Base-by-base conservation (phyloP, 1,140 invertebrate species). In the Drosophila trapezifrons region DNA sequence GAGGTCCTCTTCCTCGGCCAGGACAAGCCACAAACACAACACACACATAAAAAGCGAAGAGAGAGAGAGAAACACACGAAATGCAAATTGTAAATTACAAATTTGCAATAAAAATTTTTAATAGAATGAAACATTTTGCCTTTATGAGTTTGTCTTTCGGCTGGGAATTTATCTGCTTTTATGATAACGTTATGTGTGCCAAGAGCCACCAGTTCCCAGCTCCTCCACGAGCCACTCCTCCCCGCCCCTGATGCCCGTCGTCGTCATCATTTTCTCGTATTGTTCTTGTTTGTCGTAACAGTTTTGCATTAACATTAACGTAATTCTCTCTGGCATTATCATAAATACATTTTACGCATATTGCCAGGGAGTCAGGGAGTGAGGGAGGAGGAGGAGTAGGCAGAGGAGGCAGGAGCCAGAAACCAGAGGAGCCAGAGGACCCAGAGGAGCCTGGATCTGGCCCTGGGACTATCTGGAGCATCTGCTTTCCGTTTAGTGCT, bases 61-160 rank as follows among this genome's bases (percentile, higher is more conserved):
- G n/a, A n/a, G n/a, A n/a, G n/a, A n/a, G n/a, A 9, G 29, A 29
- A 87, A 83, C 83, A 83, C 83, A 87, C 83, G 76, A 90, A 91
- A 91, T 91, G 90, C 90, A 91, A 91, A 91, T 91, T 91, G 90
- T 91, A 91, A 91, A 91, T 91, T 91, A 91, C 85, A 91, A 91
- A 91, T 91, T 91, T 91, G 90, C 90, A 91, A 91, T 91, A 91
- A 91, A 91, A 91, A 90, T 91, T 83, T 91, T 90, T 91, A 91
- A 91, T 91, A 91, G 90, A 91, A 91, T 91, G 86, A 91, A 89
- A 90, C 82, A 91, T 91, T 91, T 91, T 91, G 90, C 76, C 80
- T 90, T 90, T 91, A 91, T 83, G 89, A 83, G 84, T 85, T 91
- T 85, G 81, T 90, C 79, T 83, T 86, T 80, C 65, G 77, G 73